Evolutionary conservation across 2,797 vertebrate genomes (phyloP).

Genomic region (Oryzias sinensis): DNA sequence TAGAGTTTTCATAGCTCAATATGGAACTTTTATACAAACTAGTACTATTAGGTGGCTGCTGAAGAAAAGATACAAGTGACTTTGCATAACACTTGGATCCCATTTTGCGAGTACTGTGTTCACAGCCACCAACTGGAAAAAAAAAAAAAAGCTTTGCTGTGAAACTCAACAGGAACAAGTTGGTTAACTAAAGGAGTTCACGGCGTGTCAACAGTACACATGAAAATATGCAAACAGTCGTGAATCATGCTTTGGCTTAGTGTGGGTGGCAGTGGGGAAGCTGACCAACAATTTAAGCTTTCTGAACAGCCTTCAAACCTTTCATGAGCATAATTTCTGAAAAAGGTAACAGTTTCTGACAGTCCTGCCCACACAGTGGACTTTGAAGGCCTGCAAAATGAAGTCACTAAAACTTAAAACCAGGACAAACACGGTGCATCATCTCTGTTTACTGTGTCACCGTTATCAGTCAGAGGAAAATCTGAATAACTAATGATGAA

Average conservation of each 20-base stretch:
- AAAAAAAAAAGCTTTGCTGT: not conserved
- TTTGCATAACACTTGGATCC: no score
- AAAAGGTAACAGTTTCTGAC: slow-evolving; percentile 58
- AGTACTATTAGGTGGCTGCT: no score
- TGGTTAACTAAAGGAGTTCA: slow-evolving; percentile 13
- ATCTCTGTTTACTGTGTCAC: no score
- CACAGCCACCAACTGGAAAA: no score
- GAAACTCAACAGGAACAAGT: slow-evolving; percentile 13
- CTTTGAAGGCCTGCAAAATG: slow-evolving; percentile 38
- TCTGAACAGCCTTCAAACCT: slow-evolving; percentile 60
- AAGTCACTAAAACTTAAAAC: slow-evolving; percentile 5
- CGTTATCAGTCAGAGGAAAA: no score
- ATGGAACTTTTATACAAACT: no score
- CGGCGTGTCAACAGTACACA: slow-evolving; percentile 8
- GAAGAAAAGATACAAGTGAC: no score
- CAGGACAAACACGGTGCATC: not conserved
- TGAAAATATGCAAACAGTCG: slow-evolving; percentile 13
- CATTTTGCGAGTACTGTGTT: no score
- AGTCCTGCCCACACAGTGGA: slow-evolving; percentile 50
- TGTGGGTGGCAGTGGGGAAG: slow-evolving; percentile 18
- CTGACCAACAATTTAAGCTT: slow-evolving; percentile 49
- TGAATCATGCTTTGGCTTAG: slow-evolving; percentile 17
- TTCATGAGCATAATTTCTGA: slow-evolving; percentile 47
- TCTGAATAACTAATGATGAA: no score
- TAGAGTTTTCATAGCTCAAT: no score